phyloP scores from a whole-genome alignment of 2,113 vertebrate genomes.

The Dipodomys spectabilis region DNA sequence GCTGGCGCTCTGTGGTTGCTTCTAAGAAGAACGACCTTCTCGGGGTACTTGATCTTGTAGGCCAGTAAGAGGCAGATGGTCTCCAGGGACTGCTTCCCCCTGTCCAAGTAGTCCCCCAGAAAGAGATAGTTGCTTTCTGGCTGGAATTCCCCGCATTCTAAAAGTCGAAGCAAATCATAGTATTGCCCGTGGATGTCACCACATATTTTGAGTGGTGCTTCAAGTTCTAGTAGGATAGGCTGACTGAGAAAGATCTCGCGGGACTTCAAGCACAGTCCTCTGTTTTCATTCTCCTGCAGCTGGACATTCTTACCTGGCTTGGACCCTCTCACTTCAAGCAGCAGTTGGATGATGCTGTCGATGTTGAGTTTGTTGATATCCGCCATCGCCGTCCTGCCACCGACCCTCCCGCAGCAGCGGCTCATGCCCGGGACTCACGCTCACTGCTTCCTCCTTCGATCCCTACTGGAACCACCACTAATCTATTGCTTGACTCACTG shows the following conservation, averaged over 20 bases:
- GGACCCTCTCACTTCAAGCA: slow-evolving; percentile 97
- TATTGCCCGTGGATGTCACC: slow-evolving; percentile 99
- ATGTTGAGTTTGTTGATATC: slow-evolving; percentile 99
- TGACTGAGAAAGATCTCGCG: slow-evolving; percentile 99
- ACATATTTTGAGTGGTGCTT: slow-evolving; percentile 98
- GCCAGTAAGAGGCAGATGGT: slow-evolving; percentile 98
- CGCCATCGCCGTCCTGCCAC: slow-evolving; percentile 91
- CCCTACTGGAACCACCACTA: slow-evolving; percentile 70
- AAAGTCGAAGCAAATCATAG: slow-evolving; percentile 97
- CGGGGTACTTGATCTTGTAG: slow-evolving; percentile 99
- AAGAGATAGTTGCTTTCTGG: slow-evolving; percentile 99
- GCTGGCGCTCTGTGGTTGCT: slow-evolving; percentile 99
- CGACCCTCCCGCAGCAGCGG: slow-evolving; percentile 78
- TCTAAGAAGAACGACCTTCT: slow-evolving; percentile 95
- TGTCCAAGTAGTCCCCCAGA: slow-evolving; percentile 98
- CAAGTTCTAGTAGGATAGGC: slow-evolving; percentile 97
- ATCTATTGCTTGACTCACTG: too few relatives aligned
- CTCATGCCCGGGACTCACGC: slow-evolving; percentile 69
- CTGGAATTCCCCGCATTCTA: slow-evolving; percentile 98
- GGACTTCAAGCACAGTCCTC: slow-evolving; percentile 97
- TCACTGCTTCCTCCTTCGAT: slow-evolving; percentile 61
- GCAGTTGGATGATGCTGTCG: slow-evolving; percentile 99
- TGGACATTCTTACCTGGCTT: slow-evolving; percentile 99
- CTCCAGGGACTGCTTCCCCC: slow-evolving; percentile 98
- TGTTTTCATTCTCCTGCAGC: slow-evolving; percentile 97